These are phyloP conservation scores for Gadopsis marmoratus DNA, from an alignment of 2,797 vertebrate species.

Conservation along the genomic window DNA sequence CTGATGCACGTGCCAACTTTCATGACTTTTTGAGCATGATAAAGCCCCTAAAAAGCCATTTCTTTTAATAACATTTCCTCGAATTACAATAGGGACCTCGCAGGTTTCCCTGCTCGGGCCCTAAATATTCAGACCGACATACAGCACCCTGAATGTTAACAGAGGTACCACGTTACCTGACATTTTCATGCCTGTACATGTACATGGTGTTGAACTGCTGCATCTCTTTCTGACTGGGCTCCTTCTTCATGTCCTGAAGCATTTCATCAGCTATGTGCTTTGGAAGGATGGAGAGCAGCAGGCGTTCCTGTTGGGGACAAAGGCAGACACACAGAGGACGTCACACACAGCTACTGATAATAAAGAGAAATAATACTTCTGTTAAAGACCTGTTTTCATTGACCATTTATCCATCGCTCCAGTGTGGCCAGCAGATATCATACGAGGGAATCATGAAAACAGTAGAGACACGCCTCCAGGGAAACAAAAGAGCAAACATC, in stretches of 20 bases:
- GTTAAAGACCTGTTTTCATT: neutral
- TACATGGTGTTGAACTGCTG: conserved; percentile 99
- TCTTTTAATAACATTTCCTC: too few relatives aligned
- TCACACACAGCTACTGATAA: neutral
- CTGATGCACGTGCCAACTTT: too few relatives aligned
- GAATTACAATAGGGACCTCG: too few relatives aligned
- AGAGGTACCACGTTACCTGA: conserved; percentile 86
- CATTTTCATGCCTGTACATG: conserved; percentile 97
- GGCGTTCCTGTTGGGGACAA: conserved; percentile 86
- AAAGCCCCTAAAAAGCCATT: too few relatives aligned
- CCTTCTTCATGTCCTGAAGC: conserved; percentile 98
- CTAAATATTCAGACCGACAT: neutral
- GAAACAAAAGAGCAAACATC: too few relatives aligned
- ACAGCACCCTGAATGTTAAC: neutral
- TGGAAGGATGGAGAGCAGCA: conserved; percentile 96
- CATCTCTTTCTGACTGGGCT: conserved; percentile 95
- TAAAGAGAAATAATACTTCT: neutral
- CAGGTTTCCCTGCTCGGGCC: too few relatives aligned
- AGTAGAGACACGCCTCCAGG: too few relatives aligned
- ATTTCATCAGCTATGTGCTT: conserved; percentile 98
- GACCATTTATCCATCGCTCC: too few relatives aligned
- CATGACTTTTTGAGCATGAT: too few relatives aligned
- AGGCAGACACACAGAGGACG: conserved; percentile 11
- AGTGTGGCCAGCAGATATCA: too few relatives aligned
- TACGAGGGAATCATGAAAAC: too few relatives aligned